phyloP scores from a whole-genome alignment of 2,113 vertebrate genomes.

The Tragelaphus buxtoni region DNA sequence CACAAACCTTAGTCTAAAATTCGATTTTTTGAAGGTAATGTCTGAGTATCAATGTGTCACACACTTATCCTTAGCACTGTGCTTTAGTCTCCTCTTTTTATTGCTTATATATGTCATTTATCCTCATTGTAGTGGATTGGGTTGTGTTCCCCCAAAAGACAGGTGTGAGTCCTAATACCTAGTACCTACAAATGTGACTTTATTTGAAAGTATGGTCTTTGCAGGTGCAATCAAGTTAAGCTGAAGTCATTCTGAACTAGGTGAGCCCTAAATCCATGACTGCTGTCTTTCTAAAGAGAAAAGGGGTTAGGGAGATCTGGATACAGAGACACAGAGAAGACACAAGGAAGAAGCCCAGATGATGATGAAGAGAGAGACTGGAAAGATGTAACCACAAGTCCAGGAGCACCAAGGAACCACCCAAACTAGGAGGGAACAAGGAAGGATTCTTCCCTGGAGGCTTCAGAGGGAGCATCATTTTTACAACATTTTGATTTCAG shows the following conservation, averaged over 20 bases:
- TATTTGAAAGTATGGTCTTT: not conserved
- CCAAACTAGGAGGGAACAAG: not conserved
- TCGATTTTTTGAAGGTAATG: not conserved
- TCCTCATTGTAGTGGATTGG: not conserved
- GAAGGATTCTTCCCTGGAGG: not conserved
- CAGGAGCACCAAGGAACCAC: not conserved
- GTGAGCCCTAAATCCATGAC: not conserved
- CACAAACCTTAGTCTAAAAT: not conserved
- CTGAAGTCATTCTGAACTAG: not conserved
- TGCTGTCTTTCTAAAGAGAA: not conserved
- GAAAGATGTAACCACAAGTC: not conserved
- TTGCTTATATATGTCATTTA: not conserved
- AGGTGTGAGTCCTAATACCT: not conserved
- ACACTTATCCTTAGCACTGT: not conserved
- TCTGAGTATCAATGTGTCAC: not conserved
- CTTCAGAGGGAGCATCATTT: rapidly evolving
- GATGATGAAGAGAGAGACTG: not conserved
- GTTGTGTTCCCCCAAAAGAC: not conserved
- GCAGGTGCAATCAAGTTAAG: not conserved
- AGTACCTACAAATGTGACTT: not conserved
- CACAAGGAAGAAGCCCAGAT: not conserved
- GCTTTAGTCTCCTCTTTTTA: not conserved
- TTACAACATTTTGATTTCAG: not conserved
- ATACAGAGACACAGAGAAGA: not conserved
- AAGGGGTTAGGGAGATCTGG: not conserved